Evolutionary conservation across 2,888 invertebrate genomes (phyloP).

Genomic region (Caenorhabditis doughertyi): DNA sequence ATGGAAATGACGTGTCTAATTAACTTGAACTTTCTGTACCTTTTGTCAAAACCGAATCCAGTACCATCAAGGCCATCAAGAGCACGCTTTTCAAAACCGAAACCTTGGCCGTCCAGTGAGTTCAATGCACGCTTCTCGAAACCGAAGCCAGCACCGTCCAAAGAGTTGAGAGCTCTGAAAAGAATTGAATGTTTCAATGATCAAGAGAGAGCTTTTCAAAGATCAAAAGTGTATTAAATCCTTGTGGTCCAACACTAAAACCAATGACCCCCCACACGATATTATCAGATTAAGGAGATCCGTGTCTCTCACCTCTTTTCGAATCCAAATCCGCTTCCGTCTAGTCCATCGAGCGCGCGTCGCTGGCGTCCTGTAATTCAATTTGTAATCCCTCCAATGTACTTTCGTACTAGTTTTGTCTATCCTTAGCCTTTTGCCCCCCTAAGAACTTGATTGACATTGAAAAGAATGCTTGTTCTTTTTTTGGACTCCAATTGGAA

Average conservation of each 20-base stretch:
- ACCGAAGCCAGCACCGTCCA: constrained; percentile 71
- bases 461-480: constrained; percentile 34
- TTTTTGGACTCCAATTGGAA: constrained; percentile 8
- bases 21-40: constrained; percentile 14
- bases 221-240: constrained; percentile 46
- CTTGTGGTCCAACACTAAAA: constrained; percentile 8
- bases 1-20: background rate
- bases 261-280: constrained; percentile 9
- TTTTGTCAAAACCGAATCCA: constrained; percentile 69
- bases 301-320: constrained; percentile 58
- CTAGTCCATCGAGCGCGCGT: constrained; percentile 65
- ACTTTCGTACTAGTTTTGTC: constrained; percentile 47
- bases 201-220: constrained; percentile 10
- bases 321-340: constrained; percentile 71
- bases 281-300: constrained; percentile 36
- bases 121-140: constrained; percentile 73
- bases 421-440: background rate
- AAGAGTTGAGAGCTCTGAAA: constrained; percentile 60
- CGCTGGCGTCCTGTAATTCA: constrained; percentile 61
- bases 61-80: constrained; percentile 63
- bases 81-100: constrained; percentile 67
- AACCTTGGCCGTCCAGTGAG: constrained; percentile 65
- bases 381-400: constrained; percentile 32
- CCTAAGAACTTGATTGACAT: constrained; percentile 19
- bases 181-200: too few species aligned